A percentile compares a stretch with the other conserved stretches of the same genome.
phyloP scores from a whole-genome alignment of 2,888 invertebrate genomes.

The Artemia sp. region DNA sequence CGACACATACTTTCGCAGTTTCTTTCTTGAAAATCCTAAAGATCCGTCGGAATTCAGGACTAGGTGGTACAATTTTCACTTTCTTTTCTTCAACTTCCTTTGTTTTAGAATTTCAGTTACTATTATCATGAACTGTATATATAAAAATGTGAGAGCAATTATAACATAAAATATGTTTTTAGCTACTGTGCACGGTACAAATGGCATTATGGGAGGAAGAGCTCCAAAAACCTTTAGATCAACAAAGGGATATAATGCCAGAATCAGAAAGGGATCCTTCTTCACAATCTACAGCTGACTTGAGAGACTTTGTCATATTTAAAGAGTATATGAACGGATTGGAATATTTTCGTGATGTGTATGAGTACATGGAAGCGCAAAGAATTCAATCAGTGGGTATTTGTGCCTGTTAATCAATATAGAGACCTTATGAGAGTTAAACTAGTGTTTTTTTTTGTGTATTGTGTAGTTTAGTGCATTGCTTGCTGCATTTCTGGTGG shows the following conservation, averaged over 20 bases:
- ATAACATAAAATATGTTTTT: background rate
- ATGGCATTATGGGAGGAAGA: background rate
- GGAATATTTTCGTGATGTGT: slow-evolving; percentile 40
- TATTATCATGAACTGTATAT: no score
- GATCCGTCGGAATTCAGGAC: no score
- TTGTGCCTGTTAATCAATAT: no score
- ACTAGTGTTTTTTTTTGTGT: no score
- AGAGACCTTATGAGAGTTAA: no score
- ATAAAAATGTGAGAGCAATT: background rate
- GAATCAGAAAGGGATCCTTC: slow-evolving; percentile 26
- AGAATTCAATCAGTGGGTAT: background rate
- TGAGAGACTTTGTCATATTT: slow-evolving; percentile 45
- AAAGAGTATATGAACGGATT: slow-evolving; percentile 45
- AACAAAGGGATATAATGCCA: background rate
- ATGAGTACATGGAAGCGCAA: slow-evolving; percentile 27
- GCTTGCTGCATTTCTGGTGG: no score
- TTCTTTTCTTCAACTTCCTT: no score
- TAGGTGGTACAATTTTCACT: no score
- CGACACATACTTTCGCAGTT: no score
- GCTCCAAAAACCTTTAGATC: background rate
- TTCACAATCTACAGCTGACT: slow-evolving; percentile 34
- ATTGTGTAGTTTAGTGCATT: no score
- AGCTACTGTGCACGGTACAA: background rate
- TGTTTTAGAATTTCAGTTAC: no score
- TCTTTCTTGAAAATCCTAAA: no score